Evolutionary conservation across 2,888 invertebrate genomes (phyloP), one percentile per base, ranked within the genome.

Genomic region (Drosophila longiperda): DNA sequence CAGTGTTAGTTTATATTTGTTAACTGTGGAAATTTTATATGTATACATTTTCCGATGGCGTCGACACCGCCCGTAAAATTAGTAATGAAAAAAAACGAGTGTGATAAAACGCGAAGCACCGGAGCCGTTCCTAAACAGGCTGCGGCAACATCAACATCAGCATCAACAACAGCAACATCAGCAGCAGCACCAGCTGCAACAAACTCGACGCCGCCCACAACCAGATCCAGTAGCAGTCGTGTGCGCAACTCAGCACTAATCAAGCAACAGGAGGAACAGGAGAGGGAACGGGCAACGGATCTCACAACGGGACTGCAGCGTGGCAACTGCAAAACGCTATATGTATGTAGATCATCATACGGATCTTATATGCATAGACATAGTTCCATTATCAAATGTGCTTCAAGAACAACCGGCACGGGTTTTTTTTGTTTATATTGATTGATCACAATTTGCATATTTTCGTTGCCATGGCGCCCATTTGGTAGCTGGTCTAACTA

Each of bases 271-370:
- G 83, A 88, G 42, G 80, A 88, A 26, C 77, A 81, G 48, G 82
- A 72, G 33, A 76, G 54, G 57, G 74, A 73, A 54, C 78, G 64
- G 60, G 91, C 91, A 71, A 90, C 91, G 23, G 95, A 95, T 92
- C 94, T 95, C 84, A 95, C 95, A 82, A 95, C 95, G 73, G 95
- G 95, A 52, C 94, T 95, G 54, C 93, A 95, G 85, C 93, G 95
- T 90, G 95, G 95, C 88, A 66, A 77, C 23, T 94, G 95, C 91
- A 94, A 92, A 76, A 95, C 95, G 90, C 84, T 93, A 55, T 92
- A 92, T 80, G 93, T 93, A 87, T 91, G 89, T 40, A 38, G 1
- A n/a, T 53, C 20, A 8, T 36, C 17, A n/a, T 38, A 15, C 8
- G 2, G 3, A 6, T 17, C n/a, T 26, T n/a, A n/a, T 15, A 29